Base-by-base conservation (phyloP, 2,888 invertebrate genomes). In the Epiperipatus broadwayi region DNA sequence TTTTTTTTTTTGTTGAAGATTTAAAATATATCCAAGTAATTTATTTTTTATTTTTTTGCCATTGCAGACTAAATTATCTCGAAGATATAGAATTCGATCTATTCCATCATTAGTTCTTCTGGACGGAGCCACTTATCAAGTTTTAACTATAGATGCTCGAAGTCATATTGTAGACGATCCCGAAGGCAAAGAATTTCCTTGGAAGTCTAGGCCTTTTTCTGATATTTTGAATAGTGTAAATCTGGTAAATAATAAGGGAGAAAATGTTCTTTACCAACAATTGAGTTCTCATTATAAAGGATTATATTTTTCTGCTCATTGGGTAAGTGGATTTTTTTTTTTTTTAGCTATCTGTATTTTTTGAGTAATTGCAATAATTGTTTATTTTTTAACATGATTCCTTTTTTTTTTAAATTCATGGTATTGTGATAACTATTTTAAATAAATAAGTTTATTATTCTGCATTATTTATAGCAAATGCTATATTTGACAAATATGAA, bases 251-350 rank as follows among this genome's bases (percentile, higher is more conserved):
- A 41, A 48, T 40, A 57, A 59, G 42, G 61, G 60, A 51, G 59
- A 49, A 48, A 47, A 49, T 12, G 52, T 53, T 21, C 47, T 51
- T 3, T 41, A 47, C 29, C 50, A 53, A 14, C 50, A 44, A 2
- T 44, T 59, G 35, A 51, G 52, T 12, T 67, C 69, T 50, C 48
- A 71, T 70, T 67, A 77, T 38, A 72, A 73, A 51, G 80, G 78
- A 28, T 71, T 83, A 50, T 81, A 81, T 55, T 84, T 84, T 58
- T 79, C 80, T 41, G 84, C 84, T 15, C 76, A 81, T 57, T 84
- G 84, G 84, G 83, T 83, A 60, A 65, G 69, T 57, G 16, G 35
- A n/a, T n/a, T n/a, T n/a, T n/a, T n/a, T n/a, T n/a, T n/a, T n/a
- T n/a, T n/a, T n/a, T n/a, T n/a, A n/a, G n/a, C n/a, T n/a, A n/a